Evolutionary conservation across 1,140 invertebrate species (phyloP).

Genomic region (Phthorimaea operculella): DNA sequence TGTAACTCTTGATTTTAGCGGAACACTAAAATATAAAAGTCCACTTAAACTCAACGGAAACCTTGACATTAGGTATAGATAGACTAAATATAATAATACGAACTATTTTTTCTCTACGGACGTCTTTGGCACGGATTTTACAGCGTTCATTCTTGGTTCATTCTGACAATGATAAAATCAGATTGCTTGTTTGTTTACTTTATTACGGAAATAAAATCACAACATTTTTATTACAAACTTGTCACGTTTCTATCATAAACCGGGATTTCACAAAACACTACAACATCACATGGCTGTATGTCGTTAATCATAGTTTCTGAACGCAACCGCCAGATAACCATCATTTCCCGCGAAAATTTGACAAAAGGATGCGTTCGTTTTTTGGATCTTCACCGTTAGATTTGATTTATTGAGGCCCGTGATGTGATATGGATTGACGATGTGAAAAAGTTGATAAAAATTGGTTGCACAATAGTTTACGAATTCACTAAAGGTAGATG

Average conservation of each 20-base stretch:
- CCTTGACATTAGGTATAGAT: no score
- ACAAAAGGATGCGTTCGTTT: constrained; percentile 9
- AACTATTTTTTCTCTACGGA: no score
- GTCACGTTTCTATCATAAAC: background rate
- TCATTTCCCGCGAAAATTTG: constrained; percentile 19
- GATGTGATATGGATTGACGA: background rate
- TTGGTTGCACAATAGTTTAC: no score
- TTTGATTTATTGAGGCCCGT: constrained; percentile 14
- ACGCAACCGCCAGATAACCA: constrained; percentile 12
- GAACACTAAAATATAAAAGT: no score
- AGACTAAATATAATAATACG: no score
- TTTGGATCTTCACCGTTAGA: constrained; percentile 7
- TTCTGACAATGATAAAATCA: no score
- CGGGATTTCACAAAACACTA: background rate
- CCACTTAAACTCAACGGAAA: no score
- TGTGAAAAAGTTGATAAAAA: background rate
- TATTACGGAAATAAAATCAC: background rate
- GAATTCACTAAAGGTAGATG: no score
- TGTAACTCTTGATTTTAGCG: no score
- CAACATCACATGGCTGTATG: constrained; percentile 10
- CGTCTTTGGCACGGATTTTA: no score
- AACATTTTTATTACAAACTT: background rate
- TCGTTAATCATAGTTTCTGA: constrained; percentile 17
- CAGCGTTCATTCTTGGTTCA: no score
- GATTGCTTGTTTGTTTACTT: no score